phyloP scores from a whole-genome alignment of 1,140 invertebrate species.

The Drosophila albomicans region DNA sequence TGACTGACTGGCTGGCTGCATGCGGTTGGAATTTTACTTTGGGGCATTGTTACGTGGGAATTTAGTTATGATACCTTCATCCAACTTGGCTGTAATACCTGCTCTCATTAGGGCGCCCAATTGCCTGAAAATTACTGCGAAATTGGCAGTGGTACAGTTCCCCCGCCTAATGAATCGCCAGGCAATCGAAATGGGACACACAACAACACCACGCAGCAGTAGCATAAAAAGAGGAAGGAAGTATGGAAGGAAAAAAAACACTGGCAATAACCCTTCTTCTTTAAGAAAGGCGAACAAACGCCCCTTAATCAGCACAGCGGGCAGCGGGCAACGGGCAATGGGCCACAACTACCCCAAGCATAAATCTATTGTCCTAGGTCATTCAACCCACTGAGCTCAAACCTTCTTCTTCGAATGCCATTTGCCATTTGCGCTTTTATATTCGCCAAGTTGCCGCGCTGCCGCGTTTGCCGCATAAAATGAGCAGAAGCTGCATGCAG shows the following conservation, averaged over 20 bases:
- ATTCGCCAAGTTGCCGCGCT: constrained; percentile 53
- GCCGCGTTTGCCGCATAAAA: constrained; percentile 56
- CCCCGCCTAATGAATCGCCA: constrained; percentile 56
- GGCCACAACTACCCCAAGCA: constrained; percentile 76
- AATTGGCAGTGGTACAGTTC: constrained; percentile 66
- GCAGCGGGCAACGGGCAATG: constrained; percentile 54
- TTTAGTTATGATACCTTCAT: constrained; percentile 53
- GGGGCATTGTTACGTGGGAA: constrained; percentile 80
- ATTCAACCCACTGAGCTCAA: constrained; percentile 67
- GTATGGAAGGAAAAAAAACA: constrained; percentile 11
- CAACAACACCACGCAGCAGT: constrained; percentile 1
- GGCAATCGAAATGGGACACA: constrained; percentile 61
- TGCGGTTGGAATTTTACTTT: constrained; percentile 68
- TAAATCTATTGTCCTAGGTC: constrained; percentile 82
- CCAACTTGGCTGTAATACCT: constrained; percentile 35
- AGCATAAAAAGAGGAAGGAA: too few species aligned
- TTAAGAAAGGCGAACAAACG: constrained; percentile 66
- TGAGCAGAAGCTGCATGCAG: constrained; percentile 46
- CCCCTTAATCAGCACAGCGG: constrained; percentile 81
- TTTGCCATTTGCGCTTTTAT: constrained; percentile 77
- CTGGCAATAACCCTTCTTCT: constrained; percentile 74
- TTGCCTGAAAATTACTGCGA: constrained; percentile 73
- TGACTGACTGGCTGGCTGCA: background rate
- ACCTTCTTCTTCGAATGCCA: constrained; percentile 53
- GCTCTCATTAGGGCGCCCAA: constrained; percentile 71